Conservation (phyloP, 2,113 vertebrate species). For the Sinocyclocheilus anophthalmus region DNA sequence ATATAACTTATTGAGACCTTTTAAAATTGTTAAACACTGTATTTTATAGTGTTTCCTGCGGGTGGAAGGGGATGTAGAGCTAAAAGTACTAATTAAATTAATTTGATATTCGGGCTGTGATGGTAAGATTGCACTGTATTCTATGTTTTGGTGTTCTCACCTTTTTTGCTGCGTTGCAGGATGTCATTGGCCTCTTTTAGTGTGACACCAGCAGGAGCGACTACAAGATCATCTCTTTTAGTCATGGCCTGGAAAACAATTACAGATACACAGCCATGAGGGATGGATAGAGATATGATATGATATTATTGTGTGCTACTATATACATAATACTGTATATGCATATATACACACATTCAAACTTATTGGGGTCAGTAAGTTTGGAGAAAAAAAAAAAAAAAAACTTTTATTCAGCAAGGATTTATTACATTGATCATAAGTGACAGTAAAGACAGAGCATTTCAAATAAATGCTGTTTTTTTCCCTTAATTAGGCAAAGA, state of each 20-base stretch:
- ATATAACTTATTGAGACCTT: not conserved
- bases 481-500: too few species aligned
- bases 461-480: too few species aligned
- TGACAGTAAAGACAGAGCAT: too few species aligned
- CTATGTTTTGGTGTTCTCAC: conserved; percentile 60
- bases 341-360: too few species aligned
- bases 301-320: too few species aligned
- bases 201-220: conserved; percentile 88
- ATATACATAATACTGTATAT: too few species aligned
- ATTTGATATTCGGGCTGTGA: not conserved
- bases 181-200: conserved; percentile 92
- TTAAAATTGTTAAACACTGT: not conserved
- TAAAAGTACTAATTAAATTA: not conserved
- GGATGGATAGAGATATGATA: not conserved
- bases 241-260: conserved; percentile 83
- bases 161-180: conserved; percentile 91
- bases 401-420: too few species aligned
- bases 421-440: too few species aligned
- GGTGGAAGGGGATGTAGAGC: not conserved
- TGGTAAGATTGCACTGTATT: not conserved
- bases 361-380: too few species aligned
- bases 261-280: not conserved
- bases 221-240: conserved; percentile 85
- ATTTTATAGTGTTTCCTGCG: not conserved
- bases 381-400: too few species aligned